Conservation (phyloP, 30 jellyfish, hydroid and myxozoan genomes). For the Sanderia malayensis region DNA sequence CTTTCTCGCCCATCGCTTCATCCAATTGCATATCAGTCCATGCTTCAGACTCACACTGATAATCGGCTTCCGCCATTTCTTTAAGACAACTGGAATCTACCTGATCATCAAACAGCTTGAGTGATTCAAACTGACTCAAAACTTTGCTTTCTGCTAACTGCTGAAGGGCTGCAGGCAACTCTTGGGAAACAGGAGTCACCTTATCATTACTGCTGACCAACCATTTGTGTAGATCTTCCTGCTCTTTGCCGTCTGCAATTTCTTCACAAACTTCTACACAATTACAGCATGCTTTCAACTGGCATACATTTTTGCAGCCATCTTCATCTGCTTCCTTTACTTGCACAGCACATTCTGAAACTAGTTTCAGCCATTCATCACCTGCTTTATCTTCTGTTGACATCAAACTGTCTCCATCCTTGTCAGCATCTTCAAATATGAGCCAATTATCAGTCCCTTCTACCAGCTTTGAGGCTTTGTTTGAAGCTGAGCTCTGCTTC, state of each 20-base stretch:
- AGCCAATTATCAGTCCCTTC: not conserved
- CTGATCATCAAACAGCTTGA: conserved; percentile 2
- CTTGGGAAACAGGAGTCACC: not conserved
- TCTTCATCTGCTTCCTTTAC: not conserved
- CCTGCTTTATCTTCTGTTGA: not conserved
- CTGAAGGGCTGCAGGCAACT: not conserved
- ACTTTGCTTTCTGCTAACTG: not conserved
- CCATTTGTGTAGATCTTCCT: conserved; percentile 29
- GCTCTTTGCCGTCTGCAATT: not conserved
- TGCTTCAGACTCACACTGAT: not conserved
- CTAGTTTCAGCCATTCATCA: conserved; percentile 12
- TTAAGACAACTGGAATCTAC: not conserved
- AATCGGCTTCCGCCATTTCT: not conserved
- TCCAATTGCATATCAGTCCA: not conserved
- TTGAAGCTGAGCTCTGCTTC: not conserved
- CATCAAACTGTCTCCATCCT: not conserved
- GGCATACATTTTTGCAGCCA: conserved; percentile 1
- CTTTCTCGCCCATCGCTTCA: not conserved
- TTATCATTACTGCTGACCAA: not conserved
- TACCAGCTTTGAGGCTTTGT: not conserved
- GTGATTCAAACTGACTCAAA: conserved; percentile 4
- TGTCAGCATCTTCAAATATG: not conserved
- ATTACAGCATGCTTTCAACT: conserved; percentile 33
- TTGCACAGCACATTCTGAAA: too few relatives aligned
- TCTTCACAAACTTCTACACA: conserved; percentile 43